These are phyloP conservation scores for Drosophila simulans DNA, from an alignment of 1,140 invertebrate genomes.

Conservation along the genomic window DNA sequence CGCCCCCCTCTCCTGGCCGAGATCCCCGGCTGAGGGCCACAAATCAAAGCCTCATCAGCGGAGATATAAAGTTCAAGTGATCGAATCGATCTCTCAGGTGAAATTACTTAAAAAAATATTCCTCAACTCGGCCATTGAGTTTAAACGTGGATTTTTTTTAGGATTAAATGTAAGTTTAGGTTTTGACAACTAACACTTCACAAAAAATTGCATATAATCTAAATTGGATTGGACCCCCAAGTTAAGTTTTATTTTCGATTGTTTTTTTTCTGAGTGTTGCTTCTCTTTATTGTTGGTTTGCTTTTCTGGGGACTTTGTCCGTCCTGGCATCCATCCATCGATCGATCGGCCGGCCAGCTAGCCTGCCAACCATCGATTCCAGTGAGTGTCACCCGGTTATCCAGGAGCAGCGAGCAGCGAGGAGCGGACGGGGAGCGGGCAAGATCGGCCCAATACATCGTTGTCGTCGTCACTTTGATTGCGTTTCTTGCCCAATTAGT, in stretches of 20 bases:
- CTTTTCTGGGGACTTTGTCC: constrained; percentile 24
- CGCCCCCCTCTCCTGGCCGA: background rate
- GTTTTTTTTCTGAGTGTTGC: constrained; percentile 17
- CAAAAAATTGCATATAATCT: too few species aligned
- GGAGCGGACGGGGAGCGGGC: background rate
- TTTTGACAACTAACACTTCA: too few species aligned
- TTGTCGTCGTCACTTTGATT: constrained; percentile 82
- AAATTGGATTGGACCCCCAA: too few species aligned
- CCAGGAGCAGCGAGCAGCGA: constrained; percentile 1
- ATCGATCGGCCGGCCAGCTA: constrained; percentile 24
- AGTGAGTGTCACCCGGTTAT: constrained; percentile 49
- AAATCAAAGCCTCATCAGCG: constrained; percentile 78
- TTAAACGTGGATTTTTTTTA: background rate
- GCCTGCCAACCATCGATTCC: constrained; percentile 28
- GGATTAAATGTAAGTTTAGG: too few species aligned
- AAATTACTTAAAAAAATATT: constrained; percentile 4
- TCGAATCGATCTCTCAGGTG: constrained; percentile 53
- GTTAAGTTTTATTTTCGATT: background rate
- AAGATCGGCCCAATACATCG: constrained; percentile 44
- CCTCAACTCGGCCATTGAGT: background rate
- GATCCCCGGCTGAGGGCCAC: constrained; percentile 50
- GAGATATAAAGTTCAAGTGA: constrained; percentile 78
- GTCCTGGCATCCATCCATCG: constrained; percentile 29
- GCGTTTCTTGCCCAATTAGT: constrained; percentile 84
- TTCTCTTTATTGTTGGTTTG: background rate